Conservation (phyloP, 2,113 vertebrate species). For the Otus sunia region DNA sequence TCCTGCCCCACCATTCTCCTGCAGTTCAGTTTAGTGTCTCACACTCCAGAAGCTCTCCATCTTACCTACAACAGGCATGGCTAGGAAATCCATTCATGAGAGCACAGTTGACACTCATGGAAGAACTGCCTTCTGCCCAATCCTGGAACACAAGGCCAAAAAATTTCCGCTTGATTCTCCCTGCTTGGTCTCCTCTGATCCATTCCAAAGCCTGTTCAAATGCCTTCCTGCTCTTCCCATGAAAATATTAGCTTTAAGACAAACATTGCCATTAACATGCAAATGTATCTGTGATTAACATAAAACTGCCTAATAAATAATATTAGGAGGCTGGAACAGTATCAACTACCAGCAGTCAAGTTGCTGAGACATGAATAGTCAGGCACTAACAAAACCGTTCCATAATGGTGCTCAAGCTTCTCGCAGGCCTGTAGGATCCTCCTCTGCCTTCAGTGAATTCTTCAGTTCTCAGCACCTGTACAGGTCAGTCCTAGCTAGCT, state of each 20-base stretch:
- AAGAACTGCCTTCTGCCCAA: not conserved
- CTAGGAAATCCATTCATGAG: not conserved
- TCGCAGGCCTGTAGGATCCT: not conserved
- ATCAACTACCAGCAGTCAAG: not conserved
- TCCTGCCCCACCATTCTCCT: not conserved
- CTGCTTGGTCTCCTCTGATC: not conserved
- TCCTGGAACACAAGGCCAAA: not conserved
- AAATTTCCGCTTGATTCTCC: not conserved
- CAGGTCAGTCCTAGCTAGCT: not conserved
- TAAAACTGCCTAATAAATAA: slow-evolving; percentile 38
- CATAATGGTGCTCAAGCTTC: not conserved
- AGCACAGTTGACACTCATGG: not conserved
- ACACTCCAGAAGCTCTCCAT: not conserved
- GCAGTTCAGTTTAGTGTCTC: not conserved
- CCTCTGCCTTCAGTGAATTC: not conserved
- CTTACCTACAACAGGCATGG: not conserved
- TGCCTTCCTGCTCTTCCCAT: not conserved
- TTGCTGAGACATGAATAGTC: not conserved
- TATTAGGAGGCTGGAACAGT: not conserved
- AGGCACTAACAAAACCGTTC: not conserved
- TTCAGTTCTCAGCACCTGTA: not conserved
- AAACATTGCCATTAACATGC: slow-evolving; percentile 70
- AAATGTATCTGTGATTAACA: slow-evolving; percentile 61
- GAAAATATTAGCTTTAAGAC: slow-evolving; percentile 52
- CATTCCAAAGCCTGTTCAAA: not conserved